phyloP scores from a whole-genome alignment of 53 echinoderm and acorn worm species.

The Echinometra lucunter region DNA sequence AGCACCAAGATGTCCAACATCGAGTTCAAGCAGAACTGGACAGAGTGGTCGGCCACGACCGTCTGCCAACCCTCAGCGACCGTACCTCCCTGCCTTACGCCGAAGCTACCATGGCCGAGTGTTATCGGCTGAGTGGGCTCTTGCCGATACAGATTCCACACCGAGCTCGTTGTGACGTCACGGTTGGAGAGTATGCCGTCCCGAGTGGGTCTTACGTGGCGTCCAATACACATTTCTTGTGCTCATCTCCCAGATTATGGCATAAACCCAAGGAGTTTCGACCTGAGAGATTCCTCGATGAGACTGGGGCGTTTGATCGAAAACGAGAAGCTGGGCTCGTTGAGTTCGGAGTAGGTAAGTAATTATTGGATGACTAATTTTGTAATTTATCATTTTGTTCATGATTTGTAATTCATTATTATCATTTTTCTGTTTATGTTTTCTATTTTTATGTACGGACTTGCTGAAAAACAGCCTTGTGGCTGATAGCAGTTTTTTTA shows the following conservation, averaged over 20 bases:
- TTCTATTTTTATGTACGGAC: too few relatives aligned
- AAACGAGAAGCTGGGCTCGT: constrained; percentile 28
- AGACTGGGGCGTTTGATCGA: constrained; percentile 4
- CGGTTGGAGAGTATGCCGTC: constrained; percentile 14
- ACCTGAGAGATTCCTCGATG: constrained; percentile 43
- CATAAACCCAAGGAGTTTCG: constrained; percentile 21
- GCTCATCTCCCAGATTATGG: constrained; percentile 44
- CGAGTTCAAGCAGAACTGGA: constrained; percentile 44
- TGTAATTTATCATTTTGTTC: too few relatives aligned
- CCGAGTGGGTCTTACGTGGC: constrained; percentile 52
- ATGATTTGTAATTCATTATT: too few relatives aligned
- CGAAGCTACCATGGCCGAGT: constrained; percentile 58
- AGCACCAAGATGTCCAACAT: constrained; percentile 18
- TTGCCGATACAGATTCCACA: constrained; percentile 51
- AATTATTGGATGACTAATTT: background rate
- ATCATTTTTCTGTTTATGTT: too few relatives aligned
- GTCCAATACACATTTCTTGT: constrained; percentile 53
- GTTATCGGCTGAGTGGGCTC: constrained; percentile 51
- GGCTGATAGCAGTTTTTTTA: too few relatives aligned
- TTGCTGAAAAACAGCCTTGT: too few relatives aligned
- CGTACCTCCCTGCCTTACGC: background rate
- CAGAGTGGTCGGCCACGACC: constrained; percentile 36
- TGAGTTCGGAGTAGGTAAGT: constrained; percentile 57
- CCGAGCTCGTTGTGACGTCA: constrained; percentile 41
- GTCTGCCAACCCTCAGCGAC: constrained; percentile 23